Base-by-base conservation (phyloP, 2,888 invertebrate genomes). In the Prosopocoilus inquinatus region DNA sequence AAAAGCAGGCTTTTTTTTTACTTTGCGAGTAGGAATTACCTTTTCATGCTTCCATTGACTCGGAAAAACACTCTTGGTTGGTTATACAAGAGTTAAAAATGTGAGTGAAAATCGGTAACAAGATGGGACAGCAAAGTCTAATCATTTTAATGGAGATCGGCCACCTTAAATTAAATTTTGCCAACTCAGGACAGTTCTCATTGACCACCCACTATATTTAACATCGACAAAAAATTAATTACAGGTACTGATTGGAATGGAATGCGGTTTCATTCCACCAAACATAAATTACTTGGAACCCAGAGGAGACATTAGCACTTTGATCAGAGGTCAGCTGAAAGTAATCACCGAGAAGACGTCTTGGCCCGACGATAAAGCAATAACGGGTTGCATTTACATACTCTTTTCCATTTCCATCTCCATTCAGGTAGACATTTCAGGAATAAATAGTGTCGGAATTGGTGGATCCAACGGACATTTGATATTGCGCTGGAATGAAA, bases 391-490 rank as follows among this genome's bases (percentile, higher is more conserved):
- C 8, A 7, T 7, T 35, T 38, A 38, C 4, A 7, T 4, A 5
- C 8, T 38, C 11, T 1, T 3, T 13, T 5, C 13, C 38, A 7
- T 38, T 38, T 7, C 4, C 5, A 5, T 7, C 13, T 38, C 12
- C 11, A 4, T 38, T 5, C n/a, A n/a, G n/a, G n/a, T 13, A 1
- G 8, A 3, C 7, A 2, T 12, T 11, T 7, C 36, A 52, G 52
- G 16, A 11, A 32, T 95, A 16, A 96, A 92, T 78, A 93, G 91
- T 2, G 96, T 95, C 71, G 95, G 95, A 0, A 96, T 95, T 70
- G 95, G 95, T 33, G 95, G 95, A 0, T 88, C 88, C 7, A 93
- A 93, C 69, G 88, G 87, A 38, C 90, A 90, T 66, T 79, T 84
- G 16, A 70, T 90, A 41, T 71, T 90, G 4, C 82, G 82, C 70